Conservation (phyloP, 2,113 vertebrate genomes). For the Tetraodon nigroviridis region DNA sequence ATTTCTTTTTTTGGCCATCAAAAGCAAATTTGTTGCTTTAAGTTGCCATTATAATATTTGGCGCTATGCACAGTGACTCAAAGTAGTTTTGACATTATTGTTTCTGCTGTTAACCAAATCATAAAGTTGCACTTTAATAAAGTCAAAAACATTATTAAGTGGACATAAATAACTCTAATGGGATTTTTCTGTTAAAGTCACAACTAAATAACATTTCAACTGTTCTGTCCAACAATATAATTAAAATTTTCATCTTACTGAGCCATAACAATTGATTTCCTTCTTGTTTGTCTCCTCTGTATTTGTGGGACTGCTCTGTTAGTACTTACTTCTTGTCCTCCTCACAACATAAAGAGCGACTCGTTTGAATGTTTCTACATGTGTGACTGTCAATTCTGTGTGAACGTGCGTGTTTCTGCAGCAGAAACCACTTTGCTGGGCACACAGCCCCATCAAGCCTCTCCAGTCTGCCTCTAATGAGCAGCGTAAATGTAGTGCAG, state of each 20-base stretch:
- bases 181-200: constrained; percentile 2
- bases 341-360: constrained; percentile 42
- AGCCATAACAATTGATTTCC: constrained; percentile 5
- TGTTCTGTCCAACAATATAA: constrained; percentile 34
- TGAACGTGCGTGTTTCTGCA: constrained; percentile 1
- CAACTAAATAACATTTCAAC: constrained; percentile 37
- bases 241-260: constrained; percentile 43
- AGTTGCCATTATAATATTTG: neutral
- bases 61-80: neutral
- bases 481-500: constrained; percentile 79
- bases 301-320: constrained; percentile 58
- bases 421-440: constrained; percentile 51
- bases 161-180: constrained; percentile 15
- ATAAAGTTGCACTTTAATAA: neutral
- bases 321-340: constrained; percentile 47
- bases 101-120: neutral
- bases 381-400: constrained; percentile 29
- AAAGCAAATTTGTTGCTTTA: constrained; percentile 6
- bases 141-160: too few relatives aligned
- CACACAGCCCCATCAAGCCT: constrained; percentile 47
- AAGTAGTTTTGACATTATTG: neutral
- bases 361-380: constrained; percentile 38
- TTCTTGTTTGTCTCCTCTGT: constrained; percentile 32
- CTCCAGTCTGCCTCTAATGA: constrained; percentile 87
- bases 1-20: constrained; percentile 6